A percentile compares a stretch with the other conserved stretches of the same genome.
Conservation (phyloP, 2,113 vertebrate genomes). For the Rhombomys opimus region DNA sequence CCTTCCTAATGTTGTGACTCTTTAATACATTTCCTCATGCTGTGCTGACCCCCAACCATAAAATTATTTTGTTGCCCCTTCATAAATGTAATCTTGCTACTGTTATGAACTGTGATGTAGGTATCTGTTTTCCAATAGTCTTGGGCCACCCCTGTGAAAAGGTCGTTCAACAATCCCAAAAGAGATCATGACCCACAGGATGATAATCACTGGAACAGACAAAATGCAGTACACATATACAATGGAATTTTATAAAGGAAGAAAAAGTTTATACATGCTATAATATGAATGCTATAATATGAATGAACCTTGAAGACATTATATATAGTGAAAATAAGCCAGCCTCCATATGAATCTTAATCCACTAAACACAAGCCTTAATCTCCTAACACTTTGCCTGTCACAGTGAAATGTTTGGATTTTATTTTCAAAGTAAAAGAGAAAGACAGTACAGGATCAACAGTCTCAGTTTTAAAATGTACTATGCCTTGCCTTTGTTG, state of each 20-base stretch:
- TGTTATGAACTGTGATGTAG: background rate
- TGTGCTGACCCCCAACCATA: background rate
- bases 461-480: conserved; percentile 19
- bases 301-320: background rate
- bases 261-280: background rate
- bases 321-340: conserved; percentile 13
- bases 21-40: background rate
- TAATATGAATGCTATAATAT: background rate
- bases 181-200: background rate
- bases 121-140: background rate
- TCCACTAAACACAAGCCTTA: conserved; percentile 27
- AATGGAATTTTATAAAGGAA: background rate
- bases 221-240: background rate
- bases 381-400: conserved; percentile 53
- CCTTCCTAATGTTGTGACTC: background rate
- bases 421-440: conserved; percentile 31
- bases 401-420: conserved; percentile 9
- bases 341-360: background rate
- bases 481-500: background rate
- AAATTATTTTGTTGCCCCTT: background rate
- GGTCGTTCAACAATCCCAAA: background rate
- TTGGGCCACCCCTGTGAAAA: background rate
- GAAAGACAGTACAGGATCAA: conserved; percentile 18
- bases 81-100: background rate
- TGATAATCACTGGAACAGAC: background rate